Conservation (phyloP, 2,113 vertebrate species). For the Ochotona princeps region DNA sequence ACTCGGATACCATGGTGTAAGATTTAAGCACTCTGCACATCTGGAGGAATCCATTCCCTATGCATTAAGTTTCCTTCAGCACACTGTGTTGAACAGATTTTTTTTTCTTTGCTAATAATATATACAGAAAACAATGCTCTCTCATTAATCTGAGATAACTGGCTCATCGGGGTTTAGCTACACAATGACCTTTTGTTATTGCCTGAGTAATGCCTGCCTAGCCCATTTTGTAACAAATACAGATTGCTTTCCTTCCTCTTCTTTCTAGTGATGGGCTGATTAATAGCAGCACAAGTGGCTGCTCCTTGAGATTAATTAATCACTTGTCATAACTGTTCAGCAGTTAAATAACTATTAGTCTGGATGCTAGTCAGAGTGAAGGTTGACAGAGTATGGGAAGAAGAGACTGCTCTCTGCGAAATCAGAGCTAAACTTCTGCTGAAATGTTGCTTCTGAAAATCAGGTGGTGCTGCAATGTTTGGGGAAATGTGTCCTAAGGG, state of each 20-base stretch:
- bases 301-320: slow-evolving; percentile 85
- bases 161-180: slow-evolving; percentile 71
- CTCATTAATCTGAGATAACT: slow-evolving; percentile 82
- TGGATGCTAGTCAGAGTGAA: slow-evolving; percentile 70
- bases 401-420: slow-evolving; percentile 21
- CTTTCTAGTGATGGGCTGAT: slow-evolving; percentile 83
- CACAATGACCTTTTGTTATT: slow-evolving; percentile 84
- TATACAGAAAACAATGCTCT: slow-evolving; percentile 78
- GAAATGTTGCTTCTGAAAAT: background rate
- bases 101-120: slow-evolving; percentile 12
- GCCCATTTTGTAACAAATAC: slow-evolving; percentile 82
- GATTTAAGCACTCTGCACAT: slow-evolving; percentile 52
- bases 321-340: slow-evolving; percentile 86
- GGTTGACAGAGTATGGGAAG: slow-evolving; percentile 79
- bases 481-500: background rate
- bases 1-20: background rate
- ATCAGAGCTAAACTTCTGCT: background rate
- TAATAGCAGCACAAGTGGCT: slow-evolving; percentile 82
- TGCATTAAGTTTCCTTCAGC: slow-evolving; percentile 58
- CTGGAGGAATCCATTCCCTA: slow-evolving; percentile 45
- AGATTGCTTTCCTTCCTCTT: slow-evolving; percentile 82
- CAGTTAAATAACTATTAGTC: slow-evolving; percentile 87
- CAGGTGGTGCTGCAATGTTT: background rate
- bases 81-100: slow-evolving; percentile 53
- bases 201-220: slow-evolving; percentile 83